Evolutionary conservation across 2,113 vertebrate species (phyloP).

Genomic region (Callipepla squamata): DNA sequence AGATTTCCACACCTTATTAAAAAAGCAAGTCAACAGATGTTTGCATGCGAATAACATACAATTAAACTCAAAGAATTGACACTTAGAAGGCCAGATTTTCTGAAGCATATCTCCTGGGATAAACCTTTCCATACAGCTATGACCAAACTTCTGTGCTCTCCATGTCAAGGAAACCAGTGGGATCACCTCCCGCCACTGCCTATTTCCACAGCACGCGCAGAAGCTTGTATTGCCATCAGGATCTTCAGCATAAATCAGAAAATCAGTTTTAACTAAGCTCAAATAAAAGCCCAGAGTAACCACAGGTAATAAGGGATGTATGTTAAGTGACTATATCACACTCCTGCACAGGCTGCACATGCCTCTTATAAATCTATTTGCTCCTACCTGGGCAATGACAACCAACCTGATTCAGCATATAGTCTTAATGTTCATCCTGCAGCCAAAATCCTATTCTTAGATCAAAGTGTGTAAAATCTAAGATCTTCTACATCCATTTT

Average conservation of each 20-base stretch:
- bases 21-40: background rate
- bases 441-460: background rate
- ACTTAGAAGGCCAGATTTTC: background rate
- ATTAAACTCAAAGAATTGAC: fast-evolving
- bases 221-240: background rate
- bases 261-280: background rate
- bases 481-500: background rate
- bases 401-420: background rate
- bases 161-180: background rate
- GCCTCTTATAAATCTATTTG: background rate
- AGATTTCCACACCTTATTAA: background rate
- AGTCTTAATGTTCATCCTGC: background rate
- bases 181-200: background rate
- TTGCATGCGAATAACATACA: background rate
- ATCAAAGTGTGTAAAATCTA: background rate
- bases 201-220: background rate
- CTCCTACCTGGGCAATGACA: background rate
- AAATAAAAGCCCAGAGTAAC: background rate
- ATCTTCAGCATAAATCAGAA: background rate
- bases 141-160: background rate
- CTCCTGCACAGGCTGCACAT: background rate
- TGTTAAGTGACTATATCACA: background rate
- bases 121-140: background rate
- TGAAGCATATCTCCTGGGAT: fast-evolving
- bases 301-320: background rate